These are phyloP conservation scores for Octonoba sinensis DNA, from an alignment of 2,888 invertebrate genomes.

Conservation along the genomic window DNA sequence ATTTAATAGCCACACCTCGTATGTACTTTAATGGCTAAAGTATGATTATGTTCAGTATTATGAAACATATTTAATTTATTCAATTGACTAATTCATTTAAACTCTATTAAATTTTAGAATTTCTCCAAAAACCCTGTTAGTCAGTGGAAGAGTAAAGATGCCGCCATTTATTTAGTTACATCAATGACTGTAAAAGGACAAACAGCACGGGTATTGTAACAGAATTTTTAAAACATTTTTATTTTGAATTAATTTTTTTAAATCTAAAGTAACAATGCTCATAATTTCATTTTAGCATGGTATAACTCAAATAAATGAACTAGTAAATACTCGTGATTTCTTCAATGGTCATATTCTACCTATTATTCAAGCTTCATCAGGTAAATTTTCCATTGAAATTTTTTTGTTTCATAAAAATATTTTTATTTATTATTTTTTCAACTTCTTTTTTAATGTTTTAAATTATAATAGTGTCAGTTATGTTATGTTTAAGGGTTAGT, in stretches of 20 bases:
- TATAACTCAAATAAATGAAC: conserved; percentile 88
- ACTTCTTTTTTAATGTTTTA: too few relatives aligned
- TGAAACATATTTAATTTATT: too few relatives aligned
- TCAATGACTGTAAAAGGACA: conserved; percentile 91
- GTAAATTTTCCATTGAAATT: conserved; percentile 72
- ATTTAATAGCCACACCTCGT: too few relatives aligned
- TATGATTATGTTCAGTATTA: too few relatives aligned
- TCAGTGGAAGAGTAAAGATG: conserved; percentile 95
- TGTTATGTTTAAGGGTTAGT: too few relatives aligned
- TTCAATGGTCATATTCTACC: conserved; percentile 87
- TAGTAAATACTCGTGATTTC: conserved; percentile 92
- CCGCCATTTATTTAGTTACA: conserved; percentile 95
- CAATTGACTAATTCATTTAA: conserved; percentile 23
- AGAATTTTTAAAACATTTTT: not conserved
- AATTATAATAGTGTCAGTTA: too few relatives aligned
- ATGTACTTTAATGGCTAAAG: too few relatives aligned
- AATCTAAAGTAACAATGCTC: not conserved
- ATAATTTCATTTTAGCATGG: conserved; percentile 76
- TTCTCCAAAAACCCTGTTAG: conserved; percentile 81
- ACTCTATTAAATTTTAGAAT: conserved; percentile 73
- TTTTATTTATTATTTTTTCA: too few relatives aligned
- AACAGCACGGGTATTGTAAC: conserved; percentile 77
- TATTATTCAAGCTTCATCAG: conserved; percentile 82
- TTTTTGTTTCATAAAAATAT: too few relatives aligned
- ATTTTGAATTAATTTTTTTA: not conserved